Evolutionary conservation across 2,797 vertebrate genomes (phyloP).

Genomic region (Lerista edwardsae): DNA sequence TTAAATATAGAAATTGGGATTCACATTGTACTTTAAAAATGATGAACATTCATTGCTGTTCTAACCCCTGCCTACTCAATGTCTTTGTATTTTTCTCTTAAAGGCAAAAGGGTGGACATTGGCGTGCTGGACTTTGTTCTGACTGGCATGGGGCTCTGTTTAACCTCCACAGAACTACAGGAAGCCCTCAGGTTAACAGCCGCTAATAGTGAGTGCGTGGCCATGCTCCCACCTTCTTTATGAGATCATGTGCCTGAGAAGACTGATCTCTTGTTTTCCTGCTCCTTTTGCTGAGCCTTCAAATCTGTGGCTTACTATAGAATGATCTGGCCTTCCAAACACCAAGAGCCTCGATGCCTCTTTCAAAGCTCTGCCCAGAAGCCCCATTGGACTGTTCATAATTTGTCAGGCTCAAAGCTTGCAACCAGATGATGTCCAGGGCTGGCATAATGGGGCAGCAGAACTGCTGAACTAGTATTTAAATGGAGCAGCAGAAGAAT

Average conservation of each 20-base stretch:
- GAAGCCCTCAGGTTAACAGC: neutral
- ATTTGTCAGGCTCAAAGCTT: neutral
- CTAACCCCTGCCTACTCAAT: neutral
- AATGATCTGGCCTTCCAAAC: neutral
- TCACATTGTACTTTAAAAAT: neutral
- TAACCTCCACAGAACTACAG: conserved; percentile 21
- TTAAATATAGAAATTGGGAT: neutral
- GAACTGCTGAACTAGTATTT: neutral
- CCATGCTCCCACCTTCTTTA: too few relatives aligned
- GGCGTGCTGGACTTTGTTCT: conserved; percentile 16
- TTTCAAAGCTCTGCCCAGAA: neutral
- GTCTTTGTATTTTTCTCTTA: neutral
- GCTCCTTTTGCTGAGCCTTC: neutral
- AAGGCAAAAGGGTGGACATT: neutral
- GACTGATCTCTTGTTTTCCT: neutral
- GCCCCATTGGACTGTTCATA: neutral
- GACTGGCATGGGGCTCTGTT: conserved; percentile 29
- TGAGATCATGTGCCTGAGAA: neutral
- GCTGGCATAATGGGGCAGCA: too few relatives aligned
- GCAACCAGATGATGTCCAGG: too few relatives aligned
- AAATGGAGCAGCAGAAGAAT: too few relatives aligned
- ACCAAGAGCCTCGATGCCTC: neutral
- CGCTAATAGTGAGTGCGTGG: neutral
- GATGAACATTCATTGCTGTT: too few relatives aligned
- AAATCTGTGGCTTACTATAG: neutral